These are phyloP conservation scores for Tachysurus vachellii DNA, from an alignment of 2,113 vertebrate genomes.

Conservation along the genomic window DNA sequence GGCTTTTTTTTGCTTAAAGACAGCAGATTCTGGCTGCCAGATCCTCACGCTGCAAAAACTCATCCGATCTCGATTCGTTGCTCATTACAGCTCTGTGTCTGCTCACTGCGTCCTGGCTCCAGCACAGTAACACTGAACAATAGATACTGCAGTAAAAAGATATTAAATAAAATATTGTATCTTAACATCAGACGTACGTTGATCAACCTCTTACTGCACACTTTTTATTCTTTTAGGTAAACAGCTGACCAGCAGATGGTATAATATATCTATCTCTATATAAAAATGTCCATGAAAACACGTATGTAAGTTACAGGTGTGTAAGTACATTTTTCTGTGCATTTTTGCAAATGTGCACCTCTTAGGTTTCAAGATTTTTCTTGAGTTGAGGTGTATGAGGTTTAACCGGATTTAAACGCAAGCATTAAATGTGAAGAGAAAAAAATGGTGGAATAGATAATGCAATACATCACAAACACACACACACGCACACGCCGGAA, in stretches of 20 bases:
- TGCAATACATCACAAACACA: not conserved
- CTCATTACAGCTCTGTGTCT: conserved; percentile 36
- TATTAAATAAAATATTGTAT: not conserved
- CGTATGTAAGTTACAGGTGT: not conserved
- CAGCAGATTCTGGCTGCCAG: conserved; percentile 52
- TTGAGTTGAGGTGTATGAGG: not conserved
- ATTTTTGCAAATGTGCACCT: not conserved
- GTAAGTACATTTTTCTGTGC: not conserved
- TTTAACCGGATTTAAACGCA: not conserved
- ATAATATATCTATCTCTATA: not conserved
- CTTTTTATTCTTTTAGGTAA: not conserved
- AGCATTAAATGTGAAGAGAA: not conserved
- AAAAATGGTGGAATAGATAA: not conserved
- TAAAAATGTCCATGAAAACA: not conserved
- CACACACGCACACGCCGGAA: not conserved
- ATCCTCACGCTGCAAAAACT: conserved; percentile 42
- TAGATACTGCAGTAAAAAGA: not conserved
- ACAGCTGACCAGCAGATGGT: not conserved
- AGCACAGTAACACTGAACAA: not conserved
- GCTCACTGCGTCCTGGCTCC: conserved; percentile 20
- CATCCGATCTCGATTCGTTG: conserved; percentile 44
- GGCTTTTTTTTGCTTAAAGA: conserved; percentile 49
- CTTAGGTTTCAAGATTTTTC: not conserved
- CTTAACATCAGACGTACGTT: not conserved
- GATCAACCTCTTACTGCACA: not conserved